Base-by-base conservation (phyloP, 2,797 vertebrate species). In the Nothura maculosa region DNA sequence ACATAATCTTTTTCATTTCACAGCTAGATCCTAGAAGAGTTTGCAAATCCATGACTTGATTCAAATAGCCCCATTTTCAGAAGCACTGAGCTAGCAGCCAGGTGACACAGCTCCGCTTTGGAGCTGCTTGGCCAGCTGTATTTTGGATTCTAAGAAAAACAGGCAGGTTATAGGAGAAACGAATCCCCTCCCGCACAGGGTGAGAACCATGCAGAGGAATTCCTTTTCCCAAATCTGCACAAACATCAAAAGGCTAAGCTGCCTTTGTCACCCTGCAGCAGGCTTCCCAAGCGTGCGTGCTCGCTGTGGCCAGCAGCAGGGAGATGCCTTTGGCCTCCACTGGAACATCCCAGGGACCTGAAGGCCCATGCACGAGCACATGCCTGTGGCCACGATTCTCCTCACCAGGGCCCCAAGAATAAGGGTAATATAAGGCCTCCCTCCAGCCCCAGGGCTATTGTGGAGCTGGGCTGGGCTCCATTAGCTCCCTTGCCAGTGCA, bases 291-390 rank as follows among this genome's bases (percentile, higher is more conserved):
- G 54, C 3, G 17, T 43, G 70, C 11, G 73, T 38, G 30, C 0
- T 0, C 42, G 58, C 2, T 80, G 62, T 67, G 63, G 27, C 1
- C 1, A 89, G 50, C 1, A 7, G 15, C 62, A 88, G 0, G 0
- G 64, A 81, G 75, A 89, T 68, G 24, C 82, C 34, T 17, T 85
- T 82, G 80, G 75, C 50, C 75, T 93, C 68, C 63, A 85, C 17
- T 32, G 36, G n/a, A 80, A 28, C 42, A 64, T 77, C 67, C 16
- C 52, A 57, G 63, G n/a, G 72, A 36, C 54, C 50, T 81, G 21
- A 81, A 93, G 87, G 58, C 50, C 73, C 66, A 68, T 75, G 85
- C 25, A 27, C 45, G 74, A 82, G 72, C 76, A 89, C 2, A 0
- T 40, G 75, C 80, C 68, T 68, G 28, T 58, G 43, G 91, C 72